A percentile compares a stretch with the other conserved stretches of the same genome.
These are phyloP conservation scores for Labeo rohita DNA, from an alignment of 2,113 vertebrate species.

Conservation along the genomic window DNA sequence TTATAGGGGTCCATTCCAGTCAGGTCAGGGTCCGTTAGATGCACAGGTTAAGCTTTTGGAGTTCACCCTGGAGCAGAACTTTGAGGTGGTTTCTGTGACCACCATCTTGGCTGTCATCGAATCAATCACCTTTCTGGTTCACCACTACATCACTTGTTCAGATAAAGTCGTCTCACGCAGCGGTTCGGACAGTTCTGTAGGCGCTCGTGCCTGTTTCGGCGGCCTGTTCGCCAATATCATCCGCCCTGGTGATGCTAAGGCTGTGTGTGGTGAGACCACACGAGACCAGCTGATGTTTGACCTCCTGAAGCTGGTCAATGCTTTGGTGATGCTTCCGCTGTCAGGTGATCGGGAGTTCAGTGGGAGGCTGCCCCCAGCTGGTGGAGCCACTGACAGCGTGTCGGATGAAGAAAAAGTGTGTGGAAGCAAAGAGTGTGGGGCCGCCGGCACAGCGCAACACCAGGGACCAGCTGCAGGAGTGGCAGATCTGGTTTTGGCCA, in stretches of 20 bases:
- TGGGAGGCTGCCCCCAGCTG: constrained; percentile 82
- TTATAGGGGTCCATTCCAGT: constrained; percentile 92
- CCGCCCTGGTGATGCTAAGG: constrained; percentile 97
- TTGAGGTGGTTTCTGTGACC: constrained; percentile 94
- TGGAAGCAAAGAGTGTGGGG: constrained; percentile 86
- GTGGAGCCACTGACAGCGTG: constrained; percentile 87
- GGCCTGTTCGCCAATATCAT: constrained; percentile 98
- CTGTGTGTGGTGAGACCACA: constrained; percentile 95
- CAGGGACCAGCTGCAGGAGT: constrained; percentile 88
- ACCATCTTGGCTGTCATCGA: constrained; percentile 96
- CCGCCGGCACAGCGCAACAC: constrained; percentile 74
- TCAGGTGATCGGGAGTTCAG: constrained; percentile 94
- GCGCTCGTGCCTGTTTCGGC: constrained; percentile 94
- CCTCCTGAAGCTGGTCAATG: constrained; percentile 93
- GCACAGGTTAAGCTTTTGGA: constrained; percentile 98
- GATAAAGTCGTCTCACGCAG: constrained; percentile 97
- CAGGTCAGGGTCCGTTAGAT: constrained; percentile 93
- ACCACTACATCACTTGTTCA: constrained; percentile 97
- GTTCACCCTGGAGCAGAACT: constrained; percentile 97
- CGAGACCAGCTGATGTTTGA: constrained; percentile 98
- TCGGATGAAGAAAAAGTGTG: constrained; percentile 99
- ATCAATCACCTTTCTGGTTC: constrained; percentile 95
- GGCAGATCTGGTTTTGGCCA: constrained; percentile 94
- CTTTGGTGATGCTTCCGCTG: constrained; percentile 92
- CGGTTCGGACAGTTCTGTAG: constrained; percentile 94